Evolutionary conservation across 2,888 invertebrate genomes (phyloP).

Genomic region (Orgyia antiqua): DNA sequence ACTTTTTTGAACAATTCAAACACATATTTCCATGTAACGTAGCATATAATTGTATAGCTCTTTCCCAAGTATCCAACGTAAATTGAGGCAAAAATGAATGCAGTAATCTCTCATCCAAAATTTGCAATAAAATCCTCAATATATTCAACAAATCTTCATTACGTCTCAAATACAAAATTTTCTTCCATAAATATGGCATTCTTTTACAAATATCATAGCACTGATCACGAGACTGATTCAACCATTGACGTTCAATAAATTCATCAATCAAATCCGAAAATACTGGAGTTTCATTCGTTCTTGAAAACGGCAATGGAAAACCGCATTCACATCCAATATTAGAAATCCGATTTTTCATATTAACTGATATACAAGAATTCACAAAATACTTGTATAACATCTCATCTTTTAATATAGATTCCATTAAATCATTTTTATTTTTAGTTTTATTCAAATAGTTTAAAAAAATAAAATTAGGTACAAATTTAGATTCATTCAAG

Average conservation of each 20-base stretch:
- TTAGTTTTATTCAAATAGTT: conserved; percentile 50
- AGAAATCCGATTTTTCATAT: conserved; percentile 57
- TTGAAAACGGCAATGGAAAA: conserved; percentile 74
- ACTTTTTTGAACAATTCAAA: conserved; percentile 78
- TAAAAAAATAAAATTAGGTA: conserved; percentile 62
- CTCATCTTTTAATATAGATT: conserved; percentile 55
- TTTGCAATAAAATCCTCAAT: conserved; percentile 78
- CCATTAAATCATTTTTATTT: conserved; percentile 42
- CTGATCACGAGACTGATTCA: conserved; percentile 53
- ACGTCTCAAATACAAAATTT: conserved; percentile 70
- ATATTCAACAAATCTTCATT: conserved; percentile 71
- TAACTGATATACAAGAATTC: conserved; percentile 77
- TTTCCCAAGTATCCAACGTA: conserved; percentile 79
- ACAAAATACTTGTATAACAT: conserved; percentile 71
- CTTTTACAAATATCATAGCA: conserved; percentile 74
- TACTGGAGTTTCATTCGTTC: conserved; percentile 56
- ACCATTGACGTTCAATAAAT: conserved; percentile 73
- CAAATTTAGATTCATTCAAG: conserved; percentile 59
- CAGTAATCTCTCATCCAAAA: conserved; percentile 75
- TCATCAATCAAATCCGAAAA: conserved; percentile 77
- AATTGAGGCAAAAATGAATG: conserved; percentile 75
- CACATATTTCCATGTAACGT: conserved; percentile 78
- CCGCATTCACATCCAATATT: conserved; percentile 78
- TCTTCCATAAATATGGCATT: conserved; percentile 81
- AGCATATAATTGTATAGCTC: conserved; percentile 71